A percentile compares a stretch with the other conserved stretches of the same genome.
Evolutionary conservation across 2,113 vertebrate species (phyloP).

Genomic region (Phoenicopterus ruber): DNA sequence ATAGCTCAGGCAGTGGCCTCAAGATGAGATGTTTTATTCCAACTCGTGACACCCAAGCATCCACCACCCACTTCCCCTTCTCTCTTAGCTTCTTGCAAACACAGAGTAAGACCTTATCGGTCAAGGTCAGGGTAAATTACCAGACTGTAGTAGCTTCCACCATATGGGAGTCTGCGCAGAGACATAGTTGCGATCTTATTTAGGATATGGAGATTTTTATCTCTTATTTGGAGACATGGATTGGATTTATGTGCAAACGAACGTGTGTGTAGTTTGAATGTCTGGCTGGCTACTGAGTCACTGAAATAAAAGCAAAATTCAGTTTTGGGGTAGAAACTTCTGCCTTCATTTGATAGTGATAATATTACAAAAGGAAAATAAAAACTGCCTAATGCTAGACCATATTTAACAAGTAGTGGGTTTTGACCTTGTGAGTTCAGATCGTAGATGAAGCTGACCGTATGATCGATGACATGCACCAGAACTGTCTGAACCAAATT

Average conservation of each 20-base stretch:
- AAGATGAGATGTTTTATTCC: not conserved
- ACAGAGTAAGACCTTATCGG: not conserved
- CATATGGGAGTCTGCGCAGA: not conserved
- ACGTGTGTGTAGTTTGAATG: not conserved
- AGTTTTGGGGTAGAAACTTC: not conserved
- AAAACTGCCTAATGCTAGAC: not conserved
- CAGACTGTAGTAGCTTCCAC: not conserved
- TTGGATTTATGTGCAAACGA: not conserved
- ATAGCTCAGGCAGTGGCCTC: not conserved
- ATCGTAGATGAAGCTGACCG: conserved; percentile 93
- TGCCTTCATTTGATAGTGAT: not conserved
- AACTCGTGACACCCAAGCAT: not conserved
- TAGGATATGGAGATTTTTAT: not conserved
- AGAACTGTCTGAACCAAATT: conserved; percentile 89
- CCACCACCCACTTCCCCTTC: not conserved
- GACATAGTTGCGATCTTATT: not conserved
- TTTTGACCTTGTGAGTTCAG: conserved; percentile 59
- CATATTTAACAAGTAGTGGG: not conserved
- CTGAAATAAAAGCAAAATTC: not conserved
- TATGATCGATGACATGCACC: conserved; percentile 96
- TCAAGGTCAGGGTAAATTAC: not conserved
- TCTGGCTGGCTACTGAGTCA: not conserved
- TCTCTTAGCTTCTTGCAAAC: not conserved
- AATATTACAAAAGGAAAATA: not conserved
- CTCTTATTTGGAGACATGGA: not conserved